phyloP scores from a whole-genome alignment of 2,888 invertebrate genomes.

The Sphecodes monilicornis region DNA sequence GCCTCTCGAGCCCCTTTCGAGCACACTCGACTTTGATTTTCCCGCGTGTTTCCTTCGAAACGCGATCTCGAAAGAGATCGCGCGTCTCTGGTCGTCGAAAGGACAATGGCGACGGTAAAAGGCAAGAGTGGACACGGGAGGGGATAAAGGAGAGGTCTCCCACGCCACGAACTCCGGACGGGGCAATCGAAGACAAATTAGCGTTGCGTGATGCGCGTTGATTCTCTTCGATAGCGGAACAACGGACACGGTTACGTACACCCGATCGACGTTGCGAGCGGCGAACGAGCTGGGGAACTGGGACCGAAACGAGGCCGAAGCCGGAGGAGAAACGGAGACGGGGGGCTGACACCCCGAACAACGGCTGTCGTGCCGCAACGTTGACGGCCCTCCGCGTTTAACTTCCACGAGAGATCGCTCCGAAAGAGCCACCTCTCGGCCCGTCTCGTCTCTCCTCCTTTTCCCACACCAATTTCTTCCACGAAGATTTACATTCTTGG shows the following conservation, averaged over 20 bases:
- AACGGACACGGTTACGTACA: slow-evolving; percentile 78
- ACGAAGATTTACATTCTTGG: slow-evolving; percentile 15
- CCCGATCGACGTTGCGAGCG: slow-evolving; percentile 6
- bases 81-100: neutral
- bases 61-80: neutral
- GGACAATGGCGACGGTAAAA: slow-evolving; percentile 1
- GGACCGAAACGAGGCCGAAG: neutral
- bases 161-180: slow-evolving; percentile 79
- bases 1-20: neutral
- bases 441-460: neutral
- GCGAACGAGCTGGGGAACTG: neutral
- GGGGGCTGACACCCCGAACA: slow-evolving; percentile 46
- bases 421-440: neutral
- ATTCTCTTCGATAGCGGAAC: slow-evolving; percentile 82
- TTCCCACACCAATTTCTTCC: slow-evolving; percentile 35
- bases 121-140: slow-evolving; percentile 14
- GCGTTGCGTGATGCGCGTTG: slow-evolving; percentile 84
- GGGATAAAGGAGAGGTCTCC: slow-evolving; percentile 74
- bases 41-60: neutral
- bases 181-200: slow-evolving; percentile 84
- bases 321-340: slow-evolving; percentile 20
- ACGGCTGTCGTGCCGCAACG: slow-evolving; percentile 21
- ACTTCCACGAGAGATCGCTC: slow-evolving; percentile 36
- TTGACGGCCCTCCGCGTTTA: slow-evolving; percentile 46
- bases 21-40: neutral